These are phyloP conservation scores for Pygoscelis antarcticus DNA, from an alignment of 2,113 vertebrate species.

Conservation along the genomic window DNA sequence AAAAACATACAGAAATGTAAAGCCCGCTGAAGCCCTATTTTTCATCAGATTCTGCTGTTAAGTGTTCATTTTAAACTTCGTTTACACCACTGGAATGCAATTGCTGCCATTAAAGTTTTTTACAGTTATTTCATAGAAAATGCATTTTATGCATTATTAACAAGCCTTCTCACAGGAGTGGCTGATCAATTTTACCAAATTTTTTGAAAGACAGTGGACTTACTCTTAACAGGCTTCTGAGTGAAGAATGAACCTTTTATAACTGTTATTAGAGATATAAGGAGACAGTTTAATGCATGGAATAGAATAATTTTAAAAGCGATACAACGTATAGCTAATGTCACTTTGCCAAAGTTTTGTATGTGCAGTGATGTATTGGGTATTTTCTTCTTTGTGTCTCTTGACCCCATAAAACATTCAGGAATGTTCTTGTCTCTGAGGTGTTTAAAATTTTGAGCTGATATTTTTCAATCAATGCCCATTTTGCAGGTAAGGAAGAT, in stretches of 20 bases:
- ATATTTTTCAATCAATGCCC: slow-evolving; percentile 17
- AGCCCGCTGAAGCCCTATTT: neutral
- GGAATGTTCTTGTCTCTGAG: neutral
- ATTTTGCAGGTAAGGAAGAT: slow-evolving; percentile 91
- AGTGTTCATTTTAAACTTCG: neutral
- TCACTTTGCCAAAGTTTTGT: neutral
- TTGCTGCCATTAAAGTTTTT: neutral
- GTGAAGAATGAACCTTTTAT: neutral
- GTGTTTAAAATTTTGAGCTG: neutral
- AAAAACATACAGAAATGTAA: neutral
- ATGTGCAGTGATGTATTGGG: neutral
- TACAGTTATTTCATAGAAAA: neutral
- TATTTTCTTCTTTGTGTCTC: neutral
- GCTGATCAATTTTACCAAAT: neutral
- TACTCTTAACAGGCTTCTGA: neutral
- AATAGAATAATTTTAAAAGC: neutral
- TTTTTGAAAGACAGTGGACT: neutral
- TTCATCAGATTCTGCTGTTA: neutral
- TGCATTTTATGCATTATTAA: neutral
- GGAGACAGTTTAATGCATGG: neutral
- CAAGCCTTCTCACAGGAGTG: neutral
- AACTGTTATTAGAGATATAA: neutral
- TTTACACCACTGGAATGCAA: neutral
- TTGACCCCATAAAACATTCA: neutral
- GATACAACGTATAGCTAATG: neutral